A percentile compares a stretch with the other conserved stretches of the same genome.
phyloP scores from a whole-genome alignment of 2,113 vertebrate genomes.

The Corythaeola cristata region DNA sequence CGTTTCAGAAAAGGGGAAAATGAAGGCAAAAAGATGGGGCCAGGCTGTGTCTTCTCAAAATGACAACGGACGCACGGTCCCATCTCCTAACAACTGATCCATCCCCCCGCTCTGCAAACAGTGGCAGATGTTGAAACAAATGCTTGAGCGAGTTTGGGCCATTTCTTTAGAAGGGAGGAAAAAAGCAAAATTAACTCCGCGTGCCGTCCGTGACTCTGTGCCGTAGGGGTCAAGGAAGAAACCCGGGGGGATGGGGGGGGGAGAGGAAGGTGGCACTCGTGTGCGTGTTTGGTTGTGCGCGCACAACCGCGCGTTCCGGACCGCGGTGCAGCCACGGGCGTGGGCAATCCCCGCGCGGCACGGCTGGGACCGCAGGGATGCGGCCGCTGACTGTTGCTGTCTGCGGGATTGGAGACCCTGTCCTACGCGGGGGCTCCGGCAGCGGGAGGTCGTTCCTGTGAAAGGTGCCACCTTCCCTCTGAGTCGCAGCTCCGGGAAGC shows the following conservation, averaged over 20 bases:
- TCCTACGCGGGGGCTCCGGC: not conserved
- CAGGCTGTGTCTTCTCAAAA: conserved; percentile 4
- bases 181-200: not conserved
- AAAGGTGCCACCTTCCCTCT: conserved; percentile 1
- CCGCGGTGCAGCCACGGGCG: not conserved
- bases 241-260: fast-evolving
- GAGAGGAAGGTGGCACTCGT: not conserved
- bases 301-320: conserved; percentile 8
- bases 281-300: not conserved
- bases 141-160: not conserved
- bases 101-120: not conserved
- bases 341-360: conserved; percentile 26
- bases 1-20: conserved; percentile 1
- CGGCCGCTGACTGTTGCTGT: conserved; percentile 49
- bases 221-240: not conserved
- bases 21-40: not conserved
- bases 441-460: conserved; percentile 20
- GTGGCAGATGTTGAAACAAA: conserved; percentile 45
- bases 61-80: not conserved
- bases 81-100: conserved; percentile 15
- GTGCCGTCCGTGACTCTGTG: not conserved
- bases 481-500: not conserved
- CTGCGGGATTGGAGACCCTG: conserved; percentile 18
- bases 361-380: conserved; percentile 21
- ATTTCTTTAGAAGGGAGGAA: not conserved